Conservation (phyloP, 2,113 vertebrate genomes). For the Crotalus helleri region DNA sequence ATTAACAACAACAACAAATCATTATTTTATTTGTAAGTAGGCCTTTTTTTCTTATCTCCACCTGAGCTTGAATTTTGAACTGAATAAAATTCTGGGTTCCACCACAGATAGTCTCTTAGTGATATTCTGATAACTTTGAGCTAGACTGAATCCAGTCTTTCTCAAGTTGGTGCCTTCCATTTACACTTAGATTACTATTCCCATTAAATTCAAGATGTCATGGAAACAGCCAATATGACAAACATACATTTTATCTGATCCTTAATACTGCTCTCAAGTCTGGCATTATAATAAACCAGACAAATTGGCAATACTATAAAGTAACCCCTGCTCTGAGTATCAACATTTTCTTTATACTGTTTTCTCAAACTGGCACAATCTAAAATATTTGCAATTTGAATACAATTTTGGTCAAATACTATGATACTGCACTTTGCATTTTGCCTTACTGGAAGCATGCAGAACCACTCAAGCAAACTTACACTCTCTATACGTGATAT, state of each 20-base stretch:
- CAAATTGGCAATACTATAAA: background rate
- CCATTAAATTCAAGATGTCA: background rate
- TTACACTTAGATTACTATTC: background rate
- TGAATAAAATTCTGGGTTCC: background rate
- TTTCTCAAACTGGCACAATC: background rate
- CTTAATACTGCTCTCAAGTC: background rate
- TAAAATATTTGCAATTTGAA: background rate
- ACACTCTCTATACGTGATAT: too few relatives aligned
- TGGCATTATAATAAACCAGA: background rate
- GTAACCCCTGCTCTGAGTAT: background rate
- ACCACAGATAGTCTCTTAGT: background rate
- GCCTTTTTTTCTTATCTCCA: background rate
- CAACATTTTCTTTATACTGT: background rate
- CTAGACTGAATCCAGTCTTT: background rate
- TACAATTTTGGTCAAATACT: background rate
- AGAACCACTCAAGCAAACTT: too few relatives aligned
- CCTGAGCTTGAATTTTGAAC: background rate
- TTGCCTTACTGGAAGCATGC: too few relatives aligned
- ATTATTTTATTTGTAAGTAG: background rate
- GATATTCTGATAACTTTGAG: background rate
- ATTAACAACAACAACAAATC: too few relatives aligned
- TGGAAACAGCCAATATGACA: background rate
- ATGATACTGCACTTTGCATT: background rate
- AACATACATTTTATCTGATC: background rate
- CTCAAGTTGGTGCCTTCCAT: background rate